These are phyloP conservation scores for Machimus rusticus DNA, from an alignment of 2,888 invertebrate species.

Conservation along the genomic window DNA sequence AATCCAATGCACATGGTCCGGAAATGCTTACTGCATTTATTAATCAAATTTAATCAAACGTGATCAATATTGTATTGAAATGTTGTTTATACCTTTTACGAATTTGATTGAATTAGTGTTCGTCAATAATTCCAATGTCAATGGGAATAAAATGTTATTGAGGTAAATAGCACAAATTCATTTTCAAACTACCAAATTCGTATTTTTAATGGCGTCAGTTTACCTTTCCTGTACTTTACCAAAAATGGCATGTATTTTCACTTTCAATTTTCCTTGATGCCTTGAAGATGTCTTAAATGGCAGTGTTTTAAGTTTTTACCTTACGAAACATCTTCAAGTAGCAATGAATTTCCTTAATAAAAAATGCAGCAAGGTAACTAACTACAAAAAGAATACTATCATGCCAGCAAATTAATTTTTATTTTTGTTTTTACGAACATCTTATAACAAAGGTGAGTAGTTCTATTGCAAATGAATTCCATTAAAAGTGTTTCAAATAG, in stretches of 20 bases:
- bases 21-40: too few relatives aligned
- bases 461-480: too few relatives aligned
- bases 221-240: not conserved
- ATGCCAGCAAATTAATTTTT: not conserved
- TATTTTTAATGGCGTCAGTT: not conserved
- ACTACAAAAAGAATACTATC: too few relatives aligned
- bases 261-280: not conserved
- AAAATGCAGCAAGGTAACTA: not conserved
- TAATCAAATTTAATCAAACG: too few relatives aligned
- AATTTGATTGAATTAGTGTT: not conserved
- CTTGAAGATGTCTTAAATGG: not conserved
- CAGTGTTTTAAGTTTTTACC: not conserved
- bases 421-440: not conserved
- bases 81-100: too few relatives aligned
- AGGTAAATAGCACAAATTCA: not conserved
- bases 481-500: too few relatives aligned
- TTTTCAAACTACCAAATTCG: not conserved
- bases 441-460: not conserved
- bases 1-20: too few relatives aligned
- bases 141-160: not conserved
- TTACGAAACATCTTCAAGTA: not conserved
- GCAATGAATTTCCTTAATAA: not conserved
- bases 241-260: not conserved
- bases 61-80: too few relatives aligned
- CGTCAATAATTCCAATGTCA: not conserved